Evolutionary conservation across 2,797 vertebrate species (phyloP).

Genomic region (Megalops cyprinoides): DNA sequence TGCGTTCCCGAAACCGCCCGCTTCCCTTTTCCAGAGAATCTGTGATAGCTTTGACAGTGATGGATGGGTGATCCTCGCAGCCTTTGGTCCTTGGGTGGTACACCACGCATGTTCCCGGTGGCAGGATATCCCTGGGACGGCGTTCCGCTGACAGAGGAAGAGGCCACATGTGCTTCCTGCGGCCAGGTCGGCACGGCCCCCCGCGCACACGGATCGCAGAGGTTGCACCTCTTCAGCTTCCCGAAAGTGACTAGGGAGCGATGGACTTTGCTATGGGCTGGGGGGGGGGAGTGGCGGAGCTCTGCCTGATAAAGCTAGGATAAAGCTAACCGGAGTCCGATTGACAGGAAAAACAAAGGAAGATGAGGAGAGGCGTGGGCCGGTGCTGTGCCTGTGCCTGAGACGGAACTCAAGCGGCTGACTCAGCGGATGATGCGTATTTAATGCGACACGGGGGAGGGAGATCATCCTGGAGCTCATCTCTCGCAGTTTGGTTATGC

Average conservation of each 20-base stretch:
- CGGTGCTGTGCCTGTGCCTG: not conserved
- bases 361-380: not conserved
- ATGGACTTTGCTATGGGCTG: not conserved
- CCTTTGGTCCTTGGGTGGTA: constrained; percentile 20
- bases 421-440: not conserved
- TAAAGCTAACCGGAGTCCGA: not conserved
- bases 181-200: not conserved
- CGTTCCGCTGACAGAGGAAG: constrained; percentile 10
- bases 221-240: not conserved
- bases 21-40: constrained; percentile 11
- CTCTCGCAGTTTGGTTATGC: not conserved
- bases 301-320: not conserved
- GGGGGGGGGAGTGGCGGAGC: not conserved
- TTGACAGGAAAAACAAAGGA: constrained; percentile 13
- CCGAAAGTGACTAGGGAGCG: not conserved
- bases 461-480: not conserved
- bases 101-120: not conserved
- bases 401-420: not conserved
- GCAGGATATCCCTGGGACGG: constrained; percentile 30
- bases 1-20: not conserved
- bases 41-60: constrained; percentile 20
- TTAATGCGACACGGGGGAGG: not conserved
- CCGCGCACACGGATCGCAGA: not conserved
- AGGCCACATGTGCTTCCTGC: not conserved
- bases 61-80: not conserved